A percentile compares a stretch with the other conserved stretches of the same genome.
phyloP scores from a whole-genome alignment of 2,797 vertebrate genomes.

The Buceros bicornis region DNA sequence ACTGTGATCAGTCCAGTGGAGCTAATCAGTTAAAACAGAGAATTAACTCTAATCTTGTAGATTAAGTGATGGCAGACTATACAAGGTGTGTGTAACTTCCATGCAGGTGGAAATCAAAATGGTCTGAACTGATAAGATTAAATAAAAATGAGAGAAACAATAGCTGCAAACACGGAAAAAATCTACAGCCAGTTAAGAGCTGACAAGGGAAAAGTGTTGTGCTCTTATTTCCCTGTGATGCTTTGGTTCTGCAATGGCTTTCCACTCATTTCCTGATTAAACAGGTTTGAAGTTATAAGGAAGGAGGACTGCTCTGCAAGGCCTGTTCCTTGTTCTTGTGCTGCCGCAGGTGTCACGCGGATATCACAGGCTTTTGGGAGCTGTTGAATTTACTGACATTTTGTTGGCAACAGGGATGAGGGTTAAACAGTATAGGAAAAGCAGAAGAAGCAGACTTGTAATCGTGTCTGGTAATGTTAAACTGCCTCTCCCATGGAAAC shows the following conservation, averaged over 20 bases:
- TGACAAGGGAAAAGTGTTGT: neutral
- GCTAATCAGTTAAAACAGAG: constrained; percentile 41
- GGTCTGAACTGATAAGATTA: neutral
- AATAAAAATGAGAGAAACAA: neutral
- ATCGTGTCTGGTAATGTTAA: neutral
- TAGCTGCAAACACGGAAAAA: neutral
- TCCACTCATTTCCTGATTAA: neutral
- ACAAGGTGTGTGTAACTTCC: neutral
- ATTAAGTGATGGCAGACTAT: constrained; percentile 4
- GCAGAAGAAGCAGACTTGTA: neutral
- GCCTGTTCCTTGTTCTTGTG: neutral
- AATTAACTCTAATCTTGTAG: constrained; percentile 33
- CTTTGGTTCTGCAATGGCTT: neutral
- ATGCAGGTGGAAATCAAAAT: constrained; percentile 6
- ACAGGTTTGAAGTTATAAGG: neutral
- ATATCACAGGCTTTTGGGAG: neutral
- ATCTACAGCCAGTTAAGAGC: neutral
- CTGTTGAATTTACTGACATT: neutral
- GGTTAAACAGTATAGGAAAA: neutral
- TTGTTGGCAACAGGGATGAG: neutral
- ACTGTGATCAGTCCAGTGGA: constrained; percentile 25
- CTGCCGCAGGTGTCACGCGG: neutral
- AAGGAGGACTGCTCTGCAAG: neutral
- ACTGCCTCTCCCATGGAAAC: neutral
- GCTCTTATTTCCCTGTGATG: neutral